phyloP scores from a whole-genome alignment of 2,888 invertebrate species.

The Trichopoda pennipes region DNA sequence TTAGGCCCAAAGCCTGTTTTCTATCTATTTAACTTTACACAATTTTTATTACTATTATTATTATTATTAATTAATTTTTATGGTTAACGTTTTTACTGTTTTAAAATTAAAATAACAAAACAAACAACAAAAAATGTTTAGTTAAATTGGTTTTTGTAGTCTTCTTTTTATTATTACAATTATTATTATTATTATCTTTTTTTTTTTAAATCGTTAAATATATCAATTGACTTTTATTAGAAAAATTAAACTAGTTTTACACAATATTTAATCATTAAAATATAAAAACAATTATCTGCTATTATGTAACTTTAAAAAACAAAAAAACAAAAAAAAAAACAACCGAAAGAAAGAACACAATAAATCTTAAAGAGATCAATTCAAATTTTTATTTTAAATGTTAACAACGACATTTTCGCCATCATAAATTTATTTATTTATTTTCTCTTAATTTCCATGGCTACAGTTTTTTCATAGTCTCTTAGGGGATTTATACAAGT shows the following conservation, averaged over 20 bases:
- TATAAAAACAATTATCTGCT: slow-evolving; percentile 32
- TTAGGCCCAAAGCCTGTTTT: slow-evolving; percentile 35
- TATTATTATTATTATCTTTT: slow-evolving; percentile 23
- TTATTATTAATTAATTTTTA: slow-evolving; percentile 32
- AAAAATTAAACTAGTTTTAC: slow-evolving; percentile 59
- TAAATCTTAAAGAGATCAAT: slow-evolving; percentile 60
- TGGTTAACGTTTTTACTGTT: slow-evolving; percentile 60
- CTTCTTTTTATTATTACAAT: slow-evolving; percentile 33
- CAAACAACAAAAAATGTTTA: slow-evolving; percentile 37
- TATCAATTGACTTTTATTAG: slow-evolving; percentile 63
- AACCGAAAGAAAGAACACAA: slow-evolving; percentile 43
- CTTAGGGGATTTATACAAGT: too few relatives aligned
- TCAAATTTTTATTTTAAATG: slow-evolving; percentile 30
- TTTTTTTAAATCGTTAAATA: slow-evolving; percentile 48
- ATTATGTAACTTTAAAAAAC: slow-evolving; percentile 40
- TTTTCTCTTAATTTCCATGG: too few relatives aligned
- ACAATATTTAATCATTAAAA: slow-evolving; percentile 45
- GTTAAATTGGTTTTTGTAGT: slow-evolving; percentile 63
- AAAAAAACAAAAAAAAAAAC: slow-evolving; percentile 24
- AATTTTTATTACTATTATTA: slow-evolving; percentile 26
- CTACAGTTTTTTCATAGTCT: too few relatives aligned
- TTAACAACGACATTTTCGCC: background rate
- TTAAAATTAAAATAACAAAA: slow-evolving; percentile 28
- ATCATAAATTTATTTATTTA: background rate
- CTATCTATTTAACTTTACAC: slow-evolving; percentile 6